phyloP scores from a whole-genome alignment of 92 coral and sea anemone species.

The Pocillopora meandrina region DNA sequence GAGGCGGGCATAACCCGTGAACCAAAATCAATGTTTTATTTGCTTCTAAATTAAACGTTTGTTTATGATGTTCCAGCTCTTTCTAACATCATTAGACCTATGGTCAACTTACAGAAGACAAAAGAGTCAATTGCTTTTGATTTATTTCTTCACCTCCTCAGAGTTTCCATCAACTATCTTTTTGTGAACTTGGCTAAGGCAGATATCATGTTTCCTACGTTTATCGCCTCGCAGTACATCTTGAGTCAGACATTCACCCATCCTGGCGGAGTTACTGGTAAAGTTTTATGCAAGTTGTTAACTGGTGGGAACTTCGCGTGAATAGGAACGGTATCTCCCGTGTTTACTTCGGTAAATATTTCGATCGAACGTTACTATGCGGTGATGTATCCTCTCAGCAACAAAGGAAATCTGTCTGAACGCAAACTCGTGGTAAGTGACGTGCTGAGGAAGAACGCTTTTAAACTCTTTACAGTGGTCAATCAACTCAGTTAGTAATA shows the following conservation, averaged over 20 bases:
- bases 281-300: slow-evolving; percentile 1
- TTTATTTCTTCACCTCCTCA: background rate
- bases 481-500: too few relatives aligned
- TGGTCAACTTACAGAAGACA: too few relatives aligned
- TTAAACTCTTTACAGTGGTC: too few relatives aligned
- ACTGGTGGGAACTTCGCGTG: slow-evolving; percentile 15
- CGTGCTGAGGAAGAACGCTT: too few relatives aligned
- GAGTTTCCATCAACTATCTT: slow-evolving; percentile 9
- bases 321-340: slow-evolving; percentile 7
- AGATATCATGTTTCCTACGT: slow-evolving; percentile 6
- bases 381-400: slow-evolving; percentile 11
- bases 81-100: too few relatives aligned
- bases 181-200: slow-evolving; percentile 5
- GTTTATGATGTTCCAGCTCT: background rate
- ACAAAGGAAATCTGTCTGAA: slow-evolving; percentile 2
- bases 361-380: slow-evolving; percentile 11
- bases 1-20: background rate
- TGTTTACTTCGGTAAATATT: slow-evolving; percentile 7
- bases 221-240: background rate
- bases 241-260: background rate
- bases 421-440: slow-evolving; percentile 5
- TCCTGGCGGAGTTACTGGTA: slow-evolving; percentile 9
- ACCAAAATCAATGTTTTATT: background rate
- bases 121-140: too few relatives aligned
- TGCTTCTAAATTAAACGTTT: too few relatives aligned